phyloP scores from a whole-genome alignment of 2,888 invertebrate species.

The Lochmaea crataegi region DNA sequence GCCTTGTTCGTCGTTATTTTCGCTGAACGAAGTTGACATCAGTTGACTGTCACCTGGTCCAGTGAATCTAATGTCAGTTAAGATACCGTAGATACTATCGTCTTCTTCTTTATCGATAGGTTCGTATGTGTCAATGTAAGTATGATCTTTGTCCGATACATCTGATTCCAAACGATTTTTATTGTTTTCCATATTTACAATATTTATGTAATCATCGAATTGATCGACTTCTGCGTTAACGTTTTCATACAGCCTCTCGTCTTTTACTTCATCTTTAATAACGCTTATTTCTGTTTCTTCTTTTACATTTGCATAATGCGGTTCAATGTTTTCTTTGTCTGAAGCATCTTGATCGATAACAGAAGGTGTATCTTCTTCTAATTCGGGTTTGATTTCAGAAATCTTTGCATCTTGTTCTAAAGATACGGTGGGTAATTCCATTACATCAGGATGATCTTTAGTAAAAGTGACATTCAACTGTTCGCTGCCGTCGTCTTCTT shows the following conservation, averaged over 20 bases:
- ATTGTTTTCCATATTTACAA: constrained; percentile 53
- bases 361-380: neutral
- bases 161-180: constrained; percentile 49
- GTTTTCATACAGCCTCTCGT: constrained; percentile 12
- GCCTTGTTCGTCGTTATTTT: constrained; percentile 70
- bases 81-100: constrained; percentile 58
- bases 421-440: neutral
- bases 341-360: constrained; percentile 9
- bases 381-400: neutral
- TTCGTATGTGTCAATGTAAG: constrained; percentile 57
- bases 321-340: constrained; percentile 21
- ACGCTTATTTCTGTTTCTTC: neutral
- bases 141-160: constrained; percentile 63
- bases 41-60: constrained; percentile 62
- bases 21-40: constrained; percentile 67
- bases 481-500: constrained; percentile 19
- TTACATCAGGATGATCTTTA: constrained; percentile 8
- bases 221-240: constrained; percentile 38
- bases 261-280: neutral
- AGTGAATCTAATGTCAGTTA: constrained; percentile 63
- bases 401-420: neutral
- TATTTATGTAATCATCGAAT: constrained; percentile 56
- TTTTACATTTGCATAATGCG: neutral
- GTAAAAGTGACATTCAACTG: constrained; percentile 21
- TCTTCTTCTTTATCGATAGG: constrained; percentile 48